phyloP scores from a whole-genome alignment of 2,797 vertebrate species.

The Gobionotothen gibberifrons region DNA sequence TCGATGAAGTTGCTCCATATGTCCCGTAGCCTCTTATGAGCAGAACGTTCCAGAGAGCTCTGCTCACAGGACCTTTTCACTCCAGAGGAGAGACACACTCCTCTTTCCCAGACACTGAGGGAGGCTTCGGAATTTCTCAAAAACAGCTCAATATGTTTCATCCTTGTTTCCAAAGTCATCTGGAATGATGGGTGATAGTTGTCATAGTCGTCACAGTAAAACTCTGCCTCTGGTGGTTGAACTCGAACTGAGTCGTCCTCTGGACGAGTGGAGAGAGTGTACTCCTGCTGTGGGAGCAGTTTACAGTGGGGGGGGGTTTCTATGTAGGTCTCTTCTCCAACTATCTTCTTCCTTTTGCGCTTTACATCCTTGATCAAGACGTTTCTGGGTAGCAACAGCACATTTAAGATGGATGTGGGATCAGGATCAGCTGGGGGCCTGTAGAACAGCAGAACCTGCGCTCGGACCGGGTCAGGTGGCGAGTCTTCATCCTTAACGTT shows the following conservation, averaged over 20 bases:
- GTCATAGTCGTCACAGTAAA: slow-evolving; percentile 26
- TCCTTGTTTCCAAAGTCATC: neutral
- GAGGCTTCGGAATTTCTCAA: slow-evolving; percentile 7
- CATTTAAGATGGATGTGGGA: slow-evolving; percentile 8
- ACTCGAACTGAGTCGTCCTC: slow-evolving; percentile 12
- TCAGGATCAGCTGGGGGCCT: neutral
- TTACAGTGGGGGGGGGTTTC: slow-evolving; percentile 31
- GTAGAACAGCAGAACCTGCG: slow-evolving; percentile 55
- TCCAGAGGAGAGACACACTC: slow-evolving; percentile 10
- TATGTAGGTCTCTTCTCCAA: slow-evolving; percentile 21
- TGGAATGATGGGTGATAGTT: slow-evolving; percentile 41
- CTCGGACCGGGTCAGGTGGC: slow-evolving; percentile 19
- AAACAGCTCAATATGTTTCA: neutral
- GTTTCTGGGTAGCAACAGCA: slow-evolving; percentile 31
- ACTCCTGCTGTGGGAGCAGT: slow-evolving; percentile 31
- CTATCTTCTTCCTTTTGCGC: slow-evolving; percentile 20
- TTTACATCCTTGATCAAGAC: neutral
- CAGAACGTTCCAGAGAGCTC: neutral
- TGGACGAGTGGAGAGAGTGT: slow-evolving; percentile 21
- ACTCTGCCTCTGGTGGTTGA: slow-evolving; percentile 36
- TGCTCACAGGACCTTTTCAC: neutral
- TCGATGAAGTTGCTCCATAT: slow-evolving; percentile 2
- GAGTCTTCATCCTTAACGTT: slow-evolving; percentile 28
- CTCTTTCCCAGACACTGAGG: slow-evolving; percentile 9
- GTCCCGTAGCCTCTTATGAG: neutral